Base-by-base conservation (phyloP, 2,797 vertebrate species). In the Sylvilagus floridanus region DNA sequence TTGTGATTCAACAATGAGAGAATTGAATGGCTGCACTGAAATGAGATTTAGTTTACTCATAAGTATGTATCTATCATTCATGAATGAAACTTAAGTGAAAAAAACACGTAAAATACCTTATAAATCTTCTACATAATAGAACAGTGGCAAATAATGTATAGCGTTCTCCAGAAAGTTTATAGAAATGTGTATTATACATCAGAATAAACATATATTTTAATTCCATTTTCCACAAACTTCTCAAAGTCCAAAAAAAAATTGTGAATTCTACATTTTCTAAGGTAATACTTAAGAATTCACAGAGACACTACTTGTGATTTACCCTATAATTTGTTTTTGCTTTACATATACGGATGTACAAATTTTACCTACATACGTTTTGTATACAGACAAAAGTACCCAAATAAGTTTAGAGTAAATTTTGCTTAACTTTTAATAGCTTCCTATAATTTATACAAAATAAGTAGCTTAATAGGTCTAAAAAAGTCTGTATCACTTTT, bases 1-100 rank as follows among this genome's bases (percentile, higher is more conserved):
- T 75, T 77, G 50, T 65, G 62, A 65, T n/a, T 90, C 50, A 62
- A 83, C 7, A 83, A 57, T 68, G 16, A 42, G 16, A 83, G 21
- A 79, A 87, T 63, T 83, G 66, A 92, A 94, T 16, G 14, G 35
- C 63, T 89, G 19, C n/a, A 69, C 16, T 78, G 24, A 86, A 86
- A 83, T 66, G 21, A 72, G 3, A 37, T 78, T 83, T 42, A 24
- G 63, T 68, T 79, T 68, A 76, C 71, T 85, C 14, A 77, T 77
- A 84, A 77, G 26, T 6, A 73, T 11, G 69, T 19, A n/a, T 42
- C 0, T 69, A 76, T 76, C 32, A 54, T 5, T 8, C 21, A 83
- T 22, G 30, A 83, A 84, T 76, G 16, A 62, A 82, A 85, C 1
- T 62, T 65, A 9, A 85, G 26, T 32, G 65, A 62, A 73, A 86